Evolutionary conservation across 2,888 invertebrate genomes (phyloP).

Genomic region (Synanthedon vespiformis): DNA sequence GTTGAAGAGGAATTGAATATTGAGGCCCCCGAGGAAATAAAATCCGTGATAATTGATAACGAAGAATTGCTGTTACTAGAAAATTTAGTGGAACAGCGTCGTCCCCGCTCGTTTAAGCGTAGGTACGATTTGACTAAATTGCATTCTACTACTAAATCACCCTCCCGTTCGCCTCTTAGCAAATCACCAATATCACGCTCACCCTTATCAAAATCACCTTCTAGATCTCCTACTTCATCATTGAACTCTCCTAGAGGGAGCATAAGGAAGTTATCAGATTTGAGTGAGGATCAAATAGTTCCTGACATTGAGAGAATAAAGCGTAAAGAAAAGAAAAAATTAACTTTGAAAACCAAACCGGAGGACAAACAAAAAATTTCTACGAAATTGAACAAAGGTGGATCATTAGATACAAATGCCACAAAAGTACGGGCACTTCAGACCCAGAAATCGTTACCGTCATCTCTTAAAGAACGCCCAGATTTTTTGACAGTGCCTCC

Average conservation of each 20-base stretch:
- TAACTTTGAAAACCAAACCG: slow-evolving; percentile 54
- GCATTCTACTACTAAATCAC: slow-evolving; percentile 46
- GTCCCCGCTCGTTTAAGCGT: slow-evolving; percentile 62
- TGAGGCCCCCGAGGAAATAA: slow-evolving; percentile 40
- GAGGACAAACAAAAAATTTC: slow-evolving; percentile 53
- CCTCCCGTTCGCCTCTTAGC: slow-evolving; percentile 57
- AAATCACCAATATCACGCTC: slow-evolving; percentile 60
- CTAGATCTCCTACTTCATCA: slow-evolving; percentile 64
- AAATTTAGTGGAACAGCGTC: slow-evolving; percentile 61
- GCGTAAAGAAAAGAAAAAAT: slow-evolving; percentile 59
- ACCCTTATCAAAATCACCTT: slow-evolving; percentile 63
- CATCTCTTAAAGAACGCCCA: slow-evolving; percentile 61
- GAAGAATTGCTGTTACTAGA: slow-evolving; percentile 70
- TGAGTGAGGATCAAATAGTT: slow-evolving; percentile 65
- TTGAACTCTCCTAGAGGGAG: slow-evolving; percentile 64
- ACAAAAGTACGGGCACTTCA: slow-evolving; percentile 56
- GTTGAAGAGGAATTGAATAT: slow-evolving; percentile 63
- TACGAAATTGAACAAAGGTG: slow-evolving; percentile 57
- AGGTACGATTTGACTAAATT: slow-evolving; percentile 56
- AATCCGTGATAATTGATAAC: slow-evolving; percentile 65
- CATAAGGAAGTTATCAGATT: slow-evolving; percentile 60
- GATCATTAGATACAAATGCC: slow-evolving; percentile 61
- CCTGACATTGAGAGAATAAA: slow-evolving; percentile 64
- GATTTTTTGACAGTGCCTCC: slow-evolving; percentile 66
- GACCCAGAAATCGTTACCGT: slow-evolving; percentile 69